phyloP scores from a whole-genome alignment of 2,113 vertebrate genomes.

The Antechinus flavipes region DNA sequence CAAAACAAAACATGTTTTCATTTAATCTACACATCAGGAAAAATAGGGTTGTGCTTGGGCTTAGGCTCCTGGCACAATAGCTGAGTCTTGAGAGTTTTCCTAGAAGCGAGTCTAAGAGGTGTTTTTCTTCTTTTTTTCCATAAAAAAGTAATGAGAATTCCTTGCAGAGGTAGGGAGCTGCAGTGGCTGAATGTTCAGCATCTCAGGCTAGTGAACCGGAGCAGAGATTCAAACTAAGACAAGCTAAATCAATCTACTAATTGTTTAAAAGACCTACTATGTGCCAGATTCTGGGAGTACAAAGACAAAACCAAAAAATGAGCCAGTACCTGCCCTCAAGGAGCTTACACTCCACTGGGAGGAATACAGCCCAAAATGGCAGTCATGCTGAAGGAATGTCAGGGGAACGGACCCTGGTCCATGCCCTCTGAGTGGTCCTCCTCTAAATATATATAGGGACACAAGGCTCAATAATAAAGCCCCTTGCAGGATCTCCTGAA shows the following conservation, averaged over 20 bases:
- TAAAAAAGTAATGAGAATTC: not conserved
- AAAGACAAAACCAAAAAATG: no score
- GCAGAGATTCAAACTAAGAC: no score
- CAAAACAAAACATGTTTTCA: constrained; percentile 32
- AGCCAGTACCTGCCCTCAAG: fast-evolving
- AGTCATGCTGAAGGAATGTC: not conserved
- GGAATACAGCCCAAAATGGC: not conserved
- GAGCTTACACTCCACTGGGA: fast-evolving
- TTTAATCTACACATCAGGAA: constrained; percentile 48
- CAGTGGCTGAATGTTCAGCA: no score
- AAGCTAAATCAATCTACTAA: not conserved
- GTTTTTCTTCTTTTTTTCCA: not conserved
- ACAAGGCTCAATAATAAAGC: no score
- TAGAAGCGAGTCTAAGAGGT: not conserved
- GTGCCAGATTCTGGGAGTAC: no score
- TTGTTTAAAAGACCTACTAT: not conserved
- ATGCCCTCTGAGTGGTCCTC: no score
- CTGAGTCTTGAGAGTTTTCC: fast-evolving
- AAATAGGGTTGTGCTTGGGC: not conserved
- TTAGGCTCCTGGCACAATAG: fast-evolving
- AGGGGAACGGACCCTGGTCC: no score
- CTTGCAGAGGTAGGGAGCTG: not conserved
- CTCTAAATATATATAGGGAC: no score
- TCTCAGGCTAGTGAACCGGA: not conserved
- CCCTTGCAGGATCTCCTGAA: no score